Conservation (phyloP, 2,888 invertebrate genomes). For the Pemphredon lugubris region DNA sequence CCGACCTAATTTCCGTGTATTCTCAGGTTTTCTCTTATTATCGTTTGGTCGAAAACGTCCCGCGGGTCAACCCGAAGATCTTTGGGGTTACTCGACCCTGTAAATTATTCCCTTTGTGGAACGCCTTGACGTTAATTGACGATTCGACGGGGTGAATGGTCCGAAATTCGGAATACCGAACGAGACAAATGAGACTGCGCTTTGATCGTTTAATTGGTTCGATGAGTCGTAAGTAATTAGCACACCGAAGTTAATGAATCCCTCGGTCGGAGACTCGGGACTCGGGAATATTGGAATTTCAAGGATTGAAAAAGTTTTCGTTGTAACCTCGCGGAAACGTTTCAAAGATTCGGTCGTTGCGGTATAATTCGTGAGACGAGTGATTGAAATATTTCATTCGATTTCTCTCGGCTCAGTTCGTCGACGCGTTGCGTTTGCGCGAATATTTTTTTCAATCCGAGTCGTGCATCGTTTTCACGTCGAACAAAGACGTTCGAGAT, state of each 20-base stretch:
- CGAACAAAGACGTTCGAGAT: no score
- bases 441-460: no score
- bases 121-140: neutral
- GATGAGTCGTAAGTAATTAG: slow-evolving; percentile 15
- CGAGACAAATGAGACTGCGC: slow-evolving; percentile 14
- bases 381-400: no score
- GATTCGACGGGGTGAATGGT: slow-evolving; percentile 16
- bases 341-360: no score
- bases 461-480: no score
- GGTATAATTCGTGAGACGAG: no score
- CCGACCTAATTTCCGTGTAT: neutral
- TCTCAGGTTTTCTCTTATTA: no score
- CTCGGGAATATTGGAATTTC: neutral
- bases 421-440: no score
- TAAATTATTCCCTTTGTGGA: slow-evolving; percentile 38
- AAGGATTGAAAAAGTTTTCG: no score
- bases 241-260: slow-evolving; percentile 8
- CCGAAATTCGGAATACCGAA: slow-evolving; percentile 15
- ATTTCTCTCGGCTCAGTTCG: no score
- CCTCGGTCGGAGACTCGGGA: slow-evolving; percentile 2
- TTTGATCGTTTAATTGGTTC: slow-evolving; percentile 40
- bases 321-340: no score
- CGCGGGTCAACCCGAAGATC: neutral
- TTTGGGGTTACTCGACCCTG: neutral
- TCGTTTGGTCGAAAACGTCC: neutral